Evolutionary conservation across 2,888 invertebrate species (phyloP), one percentile per base, ranked within the genome.

Genomic region (Tillus elongatus): DNA sequence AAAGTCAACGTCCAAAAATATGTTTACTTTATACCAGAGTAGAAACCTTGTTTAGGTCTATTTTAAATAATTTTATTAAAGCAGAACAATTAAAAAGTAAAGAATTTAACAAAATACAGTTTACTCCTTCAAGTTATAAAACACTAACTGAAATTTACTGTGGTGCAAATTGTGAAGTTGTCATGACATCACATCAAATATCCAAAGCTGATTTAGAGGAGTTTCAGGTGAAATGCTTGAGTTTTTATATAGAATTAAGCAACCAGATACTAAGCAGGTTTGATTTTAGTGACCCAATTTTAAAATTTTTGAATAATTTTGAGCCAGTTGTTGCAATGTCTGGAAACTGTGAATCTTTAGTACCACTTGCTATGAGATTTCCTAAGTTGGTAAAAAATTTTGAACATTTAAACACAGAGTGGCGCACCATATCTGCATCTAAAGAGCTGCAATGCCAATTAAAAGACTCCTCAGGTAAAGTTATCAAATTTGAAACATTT

Each of bases 261-360:
- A 27, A 12, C 10, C 40, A 46, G 30, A 45, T 46, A 13, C 42
- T 37, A 40, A 43, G 40, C 26, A 30, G 47, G 13, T 47, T 42
- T 28, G 19, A 40, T 15, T 46, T 46, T 39, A 24, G 28, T 28
- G 39, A 44, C 26, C 26, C 33, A 12, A 31, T 41, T 15, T 41
- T 46, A 10, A 40, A 32, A 14, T 40, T 38, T 36, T 27, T 39
- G 6, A 24, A 35, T 31, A 42, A 33, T 40, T 39, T 40, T 35
- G 24, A 36, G 10, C 16, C 36, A 30, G 16, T 16, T 13, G 30
- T 36, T 13, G 30, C 30, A 30, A 19, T 36, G 13, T 30, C 19
- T 19, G 30, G 16, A 8, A 12, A 30, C 16, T 27, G 19, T 19
- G 24, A 13, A 19, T 26, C 30, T 30, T 15, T 30, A 13, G 24